Conservation (phyloP, 2,888 invertebrate genomes). For the Uropetala carovei region DNA sequence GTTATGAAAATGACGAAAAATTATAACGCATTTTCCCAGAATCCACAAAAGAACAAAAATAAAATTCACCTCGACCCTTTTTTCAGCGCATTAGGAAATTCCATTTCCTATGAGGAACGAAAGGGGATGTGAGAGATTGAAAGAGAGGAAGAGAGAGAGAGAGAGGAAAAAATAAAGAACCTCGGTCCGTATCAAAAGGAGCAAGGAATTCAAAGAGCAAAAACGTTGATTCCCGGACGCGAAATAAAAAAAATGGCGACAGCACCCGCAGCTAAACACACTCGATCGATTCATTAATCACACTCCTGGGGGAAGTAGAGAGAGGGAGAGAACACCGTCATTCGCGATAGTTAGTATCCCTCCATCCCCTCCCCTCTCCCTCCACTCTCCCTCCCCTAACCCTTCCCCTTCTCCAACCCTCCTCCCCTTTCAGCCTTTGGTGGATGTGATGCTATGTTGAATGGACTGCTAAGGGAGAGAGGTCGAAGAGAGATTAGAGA, state of each 20-base stretch:
- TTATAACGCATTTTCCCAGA: no score
- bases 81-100: no score
- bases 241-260: neutral
- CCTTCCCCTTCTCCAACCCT: no score
- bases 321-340: neutral
- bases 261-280: conserved; percentile 9
- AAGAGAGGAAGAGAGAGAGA: no score
- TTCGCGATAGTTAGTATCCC: neutral
- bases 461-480: neutral
- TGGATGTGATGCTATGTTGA: conserved; percentile 8
- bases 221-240: neutral
- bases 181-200: no score
- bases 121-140: no score
- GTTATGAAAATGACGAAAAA: no score
- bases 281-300: conserved; percentile 16
- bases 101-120: no score
- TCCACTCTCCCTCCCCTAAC: no score
- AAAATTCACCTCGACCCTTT: no score
- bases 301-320: neutral
- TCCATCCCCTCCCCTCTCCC: neutral
- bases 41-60: no score
- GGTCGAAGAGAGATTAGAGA: neutral
- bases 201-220: neutral
- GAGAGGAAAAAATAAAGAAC: no score
- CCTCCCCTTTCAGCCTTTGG: neutral